Percentiles rank a stretch among this genome's conserved stretches.
phyloP scores from a whole-genome alignment of 2,888 invertebrate species.

The Oconnorella tubifera region DNA sequence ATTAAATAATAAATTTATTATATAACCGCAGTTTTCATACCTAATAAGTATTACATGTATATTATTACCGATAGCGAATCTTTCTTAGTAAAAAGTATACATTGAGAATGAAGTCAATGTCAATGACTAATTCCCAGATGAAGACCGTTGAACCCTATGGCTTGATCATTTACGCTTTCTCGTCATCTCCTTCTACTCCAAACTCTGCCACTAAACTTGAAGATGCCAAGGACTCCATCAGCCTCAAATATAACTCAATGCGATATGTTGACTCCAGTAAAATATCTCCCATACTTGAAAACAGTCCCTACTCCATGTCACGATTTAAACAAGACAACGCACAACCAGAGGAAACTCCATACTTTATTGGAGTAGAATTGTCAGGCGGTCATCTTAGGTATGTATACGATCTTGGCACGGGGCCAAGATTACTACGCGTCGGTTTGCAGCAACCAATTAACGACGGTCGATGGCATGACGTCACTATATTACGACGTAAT shows the following conservation, averaged over 20 bases:
- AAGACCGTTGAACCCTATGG: constrained; percentile 86
- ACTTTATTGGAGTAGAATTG: constrained; percentile 85
- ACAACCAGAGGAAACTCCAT: constrained; percentile 67
- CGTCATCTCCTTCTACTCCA: background rate
- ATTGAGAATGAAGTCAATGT: too few relatives aligned
- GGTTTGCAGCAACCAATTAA: constrained; percentile 7
- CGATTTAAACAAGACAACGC: background rate
- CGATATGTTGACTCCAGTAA: too few relatives aligned
- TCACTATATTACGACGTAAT: constrained; percentile 1
- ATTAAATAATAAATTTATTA: too few relatives aligned
- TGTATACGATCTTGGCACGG: constrained; percentile 86
- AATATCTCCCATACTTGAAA: too few relatives aligned
- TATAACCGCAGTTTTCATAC: too few relatives aligned
- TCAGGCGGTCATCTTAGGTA: constrained; percentile 87
- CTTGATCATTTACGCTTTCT: constrained; percentile 67
- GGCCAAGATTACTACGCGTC: constrained; percentile 72
- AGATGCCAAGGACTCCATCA: background rate
- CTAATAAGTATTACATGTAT: too few relatives aligned
- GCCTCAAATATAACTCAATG: too few relatives aligned
- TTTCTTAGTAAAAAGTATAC: too few relatives aligned
- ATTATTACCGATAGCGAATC: too few relatives aligned
- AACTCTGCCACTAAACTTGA: background rate
- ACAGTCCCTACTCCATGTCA: background rate
- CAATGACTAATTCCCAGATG: too few relatives aligned
- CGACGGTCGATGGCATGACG: constrained; percentile 14